These are phyloP conservation scores for Drosophila crucigera DNA, from an alignment of 2,888 invertebrate genomes.

Conservation along the genomic window DNA sequence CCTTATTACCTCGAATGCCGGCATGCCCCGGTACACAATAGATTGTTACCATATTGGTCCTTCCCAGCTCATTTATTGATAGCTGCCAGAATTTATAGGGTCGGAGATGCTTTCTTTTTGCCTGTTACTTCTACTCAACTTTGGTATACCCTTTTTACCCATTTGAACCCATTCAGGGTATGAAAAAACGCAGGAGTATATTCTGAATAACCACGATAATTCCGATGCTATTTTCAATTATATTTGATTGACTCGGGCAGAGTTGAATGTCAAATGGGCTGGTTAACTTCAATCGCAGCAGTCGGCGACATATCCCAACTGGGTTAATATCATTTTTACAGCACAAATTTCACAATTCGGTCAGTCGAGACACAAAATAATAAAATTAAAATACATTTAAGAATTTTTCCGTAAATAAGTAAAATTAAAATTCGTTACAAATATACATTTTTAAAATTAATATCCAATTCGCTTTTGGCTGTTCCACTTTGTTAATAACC, in stretches of 20 bases:
- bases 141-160: too few species aligned
- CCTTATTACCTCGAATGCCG: too few species aligned
- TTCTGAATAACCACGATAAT: too few species aligned
- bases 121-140: too few species aligned
- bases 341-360: slow-evolving; percentile 60
- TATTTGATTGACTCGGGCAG: not conserved
- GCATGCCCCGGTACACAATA: too few species aligned
- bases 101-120: too few species aligned
- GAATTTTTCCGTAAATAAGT: slow-evolving; percentile 16
- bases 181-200: too few species aligned
- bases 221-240: not conserved
- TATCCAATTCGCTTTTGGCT: not conserved
- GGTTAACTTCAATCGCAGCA: slow-evolving; percentile 22
- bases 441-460: not conserved
- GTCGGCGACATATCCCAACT: not conserved
- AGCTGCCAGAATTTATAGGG: too few species aligned
- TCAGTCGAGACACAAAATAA: slow-evolving; percentile 50
- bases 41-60: too few species aligned
- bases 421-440: slow-evolving; percentile 14
- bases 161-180: too few species aligned
- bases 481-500: not conserved
- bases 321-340: slow-evolving; percentile 38
- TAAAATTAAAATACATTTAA: slow-evolving; percentile 32
- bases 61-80: too few species aligned
- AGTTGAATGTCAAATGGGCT: slow-evolving; percentile 3